Evolutionary conservation across 2,113 vertebrate genomes (phyloP), one percentile per base, ranked within the genome.

Genomic region (Prinia subflava): DNA sequence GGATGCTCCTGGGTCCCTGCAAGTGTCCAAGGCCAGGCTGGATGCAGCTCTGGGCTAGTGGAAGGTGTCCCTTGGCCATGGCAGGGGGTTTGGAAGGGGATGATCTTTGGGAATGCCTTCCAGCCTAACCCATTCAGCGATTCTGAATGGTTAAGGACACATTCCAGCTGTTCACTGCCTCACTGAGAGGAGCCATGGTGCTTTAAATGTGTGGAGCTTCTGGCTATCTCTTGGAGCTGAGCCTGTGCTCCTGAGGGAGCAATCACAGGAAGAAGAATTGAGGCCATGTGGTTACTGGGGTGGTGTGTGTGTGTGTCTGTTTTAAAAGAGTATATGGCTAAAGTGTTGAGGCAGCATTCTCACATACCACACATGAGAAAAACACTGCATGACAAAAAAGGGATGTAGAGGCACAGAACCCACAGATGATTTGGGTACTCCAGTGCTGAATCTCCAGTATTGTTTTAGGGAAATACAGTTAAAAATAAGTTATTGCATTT

Each of bases 31-130:
- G 28, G 33, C 22, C 39, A 21, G n/a, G 16, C 1, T 47, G 65
- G 28, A 56, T 2, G 5, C 11, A 20, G n/a, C 13, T 63, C 3
- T 7, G n/a, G 6, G 9, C 1, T 12, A 11, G 21, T 55, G 35
- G 41, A 11, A 71, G 20, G 1, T 63, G 47, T 62, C 24, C 64
- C 28, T 70, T 55, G 47, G 8, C 4, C 19, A 3, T 70, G 47
- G 23, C 41, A 55, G 12, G 13, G 22, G 15, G 6, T 9, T 30
- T 6, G 16, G 41, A 41, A 47, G 16, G 30, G 21, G 21, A 25
- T 80, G 35, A 8, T 49, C 16, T 63, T 27, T 64, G 9, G 5
- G 7, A 11, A 16, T 64, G 2, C 41, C 15, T 56, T 56, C 59
- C 50, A 22, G n/a, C 9, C n/a, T 49, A 71, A 42, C 21, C 16